A percentile compares a stretch with the other conserved stretches of the same genome.
Conservation (phyloP, 2,113 vertebrate genomes). For the Parus major region DNA sequence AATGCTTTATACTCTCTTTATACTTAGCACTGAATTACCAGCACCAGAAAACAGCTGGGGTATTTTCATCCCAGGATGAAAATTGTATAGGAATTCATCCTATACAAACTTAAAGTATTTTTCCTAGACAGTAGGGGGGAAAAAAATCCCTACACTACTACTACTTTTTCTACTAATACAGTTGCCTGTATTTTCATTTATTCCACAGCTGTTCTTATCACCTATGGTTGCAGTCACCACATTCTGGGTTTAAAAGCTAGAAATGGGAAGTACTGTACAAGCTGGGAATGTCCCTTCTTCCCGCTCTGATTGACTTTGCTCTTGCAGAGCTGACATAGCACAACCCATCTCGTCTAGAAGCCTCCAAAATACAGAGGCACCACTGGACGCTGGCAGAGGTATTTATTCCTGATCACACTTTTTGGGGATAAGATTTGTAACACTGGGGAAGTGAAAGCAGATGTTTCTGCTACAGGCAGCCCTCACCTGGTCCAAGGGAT, state of each 20-base stretch:
- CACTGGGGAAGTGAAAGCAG: background rate
- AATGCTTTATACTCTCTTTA: background rate
- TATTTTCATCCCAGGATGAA: background rate
- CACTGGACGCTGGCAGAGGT: background rate
- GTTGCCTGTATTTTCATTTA: background rate
- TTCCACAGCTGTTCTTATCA: background rate
- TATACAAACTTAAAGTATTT: background rate
- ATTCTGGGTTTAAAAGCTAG: background rate
- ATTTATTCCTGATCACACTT: background rate
- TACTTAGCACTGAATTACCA: background rate
- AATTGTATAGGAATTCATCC: background rate
- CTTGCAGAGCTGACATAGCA: background rate
- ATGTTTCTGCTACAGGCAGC: background rate
- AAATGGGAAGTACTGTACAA: background rate
- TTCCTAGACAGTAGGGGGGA: background rate
- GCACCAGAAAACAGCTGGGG: background rate
- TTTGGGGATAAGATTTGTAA: background rate
- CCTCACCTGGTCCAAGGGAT: background rate
- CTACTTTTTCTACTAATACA: no score
- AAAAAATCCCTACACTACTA: no score
- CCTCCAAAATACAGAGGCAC: background rate
- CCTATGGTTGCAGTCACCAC: background rate
- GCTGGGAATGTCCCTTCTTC: background rate
- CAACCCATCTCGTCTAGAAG: background rate
- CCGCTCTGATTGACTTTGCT: background rate